Percentiles rank a stretch among this genome's conserved stretches.
Conservation (phyloP, 1,140 invertebrate genomes). For the Camponotus pennsylvanicus region DNA sequence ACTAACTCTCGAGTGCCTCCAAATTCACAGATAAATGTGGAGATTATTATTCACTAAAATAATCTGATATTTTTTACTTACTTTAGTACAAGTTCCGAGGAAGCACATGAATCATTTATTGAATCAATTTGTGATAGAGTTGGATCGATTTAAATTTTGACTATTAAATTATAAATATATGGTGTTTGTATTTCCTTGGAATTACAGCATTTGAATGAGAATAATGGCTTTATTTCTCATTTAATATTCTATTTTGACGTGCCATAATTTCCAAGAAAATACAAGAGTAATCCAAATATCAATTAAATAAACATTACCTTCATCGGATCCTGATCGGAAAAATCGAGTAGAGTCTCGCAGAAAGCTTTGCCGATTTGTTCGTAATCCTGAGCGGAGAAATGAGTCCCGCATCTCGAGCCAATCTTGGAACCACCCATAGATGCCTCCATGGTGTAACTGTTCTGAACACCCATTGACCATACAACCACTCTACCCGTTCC, state of each 20-base stretch:
- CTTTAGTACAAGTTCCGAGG: background rate
- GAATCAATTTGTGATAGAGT: background rate
- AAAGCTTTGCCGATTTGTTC: conserved; percentile 95
- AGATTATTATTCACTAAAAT: background rate
- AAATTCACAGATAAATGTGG: background rate
- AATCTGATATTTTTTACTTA: conserved; percentile 7
- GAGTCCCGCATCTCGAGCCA: conserved; percentile 93
- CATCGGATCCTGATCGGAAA: conserved; percentile 94
- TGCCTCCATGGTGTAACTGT: conserved; percentile 98
- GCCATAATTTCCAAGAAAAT: conserved; percentile 39
- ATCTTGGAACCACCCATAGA: conserved; percentile 96
- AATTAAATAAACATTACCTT: conserved; percentile 87
- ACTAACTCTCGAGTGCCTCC: background rate
- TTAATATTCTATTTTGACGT: background rate
- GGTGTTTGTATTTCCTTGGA: background rate
- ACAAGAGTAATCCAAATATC: background rate
- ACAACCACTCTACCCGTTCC: conserved; percentile 97
- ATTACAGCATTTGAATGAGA: background rate
- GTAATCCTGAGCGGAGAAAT: conserved; percentile 94
- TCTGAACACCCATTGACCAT: conserved; percentile 97
- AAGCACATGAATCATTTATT: background rate
- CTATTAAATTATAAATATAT: background rate
- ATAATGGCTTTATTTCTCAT: background rate
- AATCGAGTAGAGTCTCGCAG: conserved; percentile 96
- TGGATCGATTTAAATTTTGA: conserved; percentile 3